Conservation (phyloP, 2,113 vertebrate species). For the Alexandromys fortis region DNA sequence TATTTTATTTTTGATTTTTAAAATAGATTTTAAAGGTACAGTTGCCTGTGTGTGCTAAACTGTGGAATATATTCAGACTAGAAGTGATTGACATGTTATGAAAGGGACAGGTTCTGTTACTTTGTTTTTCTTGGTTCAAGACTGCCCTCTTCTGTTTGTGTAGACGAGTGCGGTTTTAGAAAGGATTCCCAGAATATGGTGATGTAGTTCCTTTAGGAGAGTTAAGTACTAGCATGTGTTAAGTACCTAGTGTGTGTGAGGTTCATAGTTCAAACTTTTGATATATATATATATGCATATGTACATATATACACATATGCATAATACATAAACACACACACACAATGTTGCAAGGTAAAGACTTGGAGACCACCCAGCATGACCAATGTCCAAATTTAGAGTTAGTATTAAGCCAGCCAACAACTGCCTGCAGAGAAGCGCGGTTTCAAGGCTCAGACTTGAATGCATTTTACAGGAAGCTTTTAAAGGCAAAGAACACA, state of each 20-base stretch:
- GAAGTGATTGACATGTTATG: neutral
- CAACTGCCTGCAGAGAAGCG: neutral
- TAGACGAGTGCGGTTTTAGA: neutral
- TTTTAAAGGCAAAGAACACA: neutral
- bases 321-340: too few species aligned
- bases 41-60: neutral
- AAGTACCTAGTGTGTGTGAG: neutral
- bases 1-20: neutral
- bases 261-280: neutral
- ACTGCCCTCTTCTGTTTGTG: conserved; percentile 42
- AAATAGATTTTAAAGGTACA: neutral
- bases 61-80: neutral
- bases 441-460: neutral
- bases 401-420: neutral
- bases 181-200: too few species aligned
- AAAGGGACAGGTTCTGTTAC: neutral
- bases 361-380: neutral
- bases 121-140: conserved; percentile 15
- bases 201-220: neutral
- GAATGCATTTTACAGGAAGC: neutral
- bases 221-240: neutral
- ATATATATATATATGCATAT: too few species aligned
- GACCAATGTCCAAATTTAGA: neutral
- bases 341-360: neutral
- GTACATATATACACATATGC: too few species aligned